Percentiles rank a stretch among this genome's conserved stretches.
Evolutionary conservation across 2,113 vertebrate species (phyloP).

Genomic region (Bos taurus): ARS-UCD2.0 NC_037333.1:27437001-27437500

Average conservation of each 20-base stretch:
- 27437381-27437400: not conserved
- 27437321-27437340: not conserved
- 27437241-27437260: not conserved
- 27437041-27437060: not conserved
- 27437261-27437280: not conserved
- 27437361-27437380: not conserved
- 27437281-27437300: not conserved
- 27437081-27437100: not conserved
- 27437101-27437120: not conserved
- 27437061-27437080: not conserved
- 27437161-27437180: not conserved
- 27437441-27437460: not conserved
- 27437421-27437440: not conserved
- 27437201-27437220: not conserved
- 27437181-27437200: not conserved
- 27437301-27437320: not conserved
- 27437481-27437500: not conserved
- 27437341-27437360: not conserved
- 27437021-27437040: not conserved
- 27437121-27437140: not conserved
- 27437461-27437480: not conserved
- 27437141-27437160: not conserved
- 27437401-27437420: not conserved
- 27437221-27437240: not conserved
- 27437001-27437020: not conserved